Conservation (phyloP, 2,113 vertebrate genomes). For the Poicephalus gulielmi region DNA sequence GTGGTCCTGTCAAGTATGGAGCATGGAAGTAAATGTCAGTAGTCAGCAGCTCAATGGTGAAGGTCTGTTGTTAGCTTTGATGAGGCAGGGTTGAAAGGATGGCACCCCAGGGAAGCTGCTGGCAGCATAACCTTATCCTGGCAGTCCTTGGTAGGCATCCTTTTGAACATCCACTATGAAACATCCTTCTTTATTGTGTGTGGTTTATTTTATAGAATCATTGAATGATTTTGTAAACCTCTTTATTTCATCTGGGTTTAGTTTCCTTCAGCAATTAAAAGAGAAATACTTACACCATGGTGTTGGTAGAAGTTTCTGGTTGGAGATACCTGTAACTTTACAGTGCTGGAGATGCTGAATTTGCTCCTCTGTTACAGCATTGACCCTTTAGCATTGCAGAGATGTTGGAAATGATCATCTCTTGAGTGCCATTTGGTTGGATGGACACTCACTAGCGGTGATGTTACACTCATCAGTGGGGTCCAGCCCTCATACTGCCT, state of each 20-base stretch:
- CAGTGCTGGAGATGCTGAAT: background rate
- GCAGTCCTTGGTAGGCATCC: background rate
- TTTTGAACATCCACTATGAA: background rate
- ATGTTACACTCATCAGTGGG: background rate
- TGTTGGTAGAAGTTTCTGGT: background rate
- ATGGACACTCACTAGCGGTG: background rate
- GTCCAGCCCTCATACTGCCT: background rate
- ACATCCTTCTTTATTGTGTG: background rate
- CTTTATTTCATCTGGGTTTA: background rate
- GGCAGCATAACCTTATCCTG: background rate
- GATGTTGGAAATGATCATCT: background rate
- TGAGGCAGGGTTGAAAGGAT: background rate
- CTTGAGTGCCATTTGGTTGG: background rate
- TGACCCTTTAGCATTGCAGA: background rate
- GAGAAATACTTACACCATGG: accelerated
- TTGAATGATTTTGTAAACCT: background rate
- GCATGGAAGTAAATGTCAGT: accelerated
- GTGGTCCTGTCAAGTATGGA: background rate
- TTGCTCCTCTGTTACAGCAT: background rate
- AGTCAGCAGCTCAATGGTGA: background rate
- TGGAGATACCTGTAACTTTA: background rate
- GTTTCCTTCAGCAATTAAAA: background rate
- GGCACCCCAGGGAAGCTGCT: background rate
- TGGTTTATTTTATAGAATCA: background rate
- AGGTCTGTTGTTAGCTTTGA: background rate